phyloP scores from a whole-genome alignment of 2,797 vertebrate species.

The Schizopygopsis malacanthus region DNA sequence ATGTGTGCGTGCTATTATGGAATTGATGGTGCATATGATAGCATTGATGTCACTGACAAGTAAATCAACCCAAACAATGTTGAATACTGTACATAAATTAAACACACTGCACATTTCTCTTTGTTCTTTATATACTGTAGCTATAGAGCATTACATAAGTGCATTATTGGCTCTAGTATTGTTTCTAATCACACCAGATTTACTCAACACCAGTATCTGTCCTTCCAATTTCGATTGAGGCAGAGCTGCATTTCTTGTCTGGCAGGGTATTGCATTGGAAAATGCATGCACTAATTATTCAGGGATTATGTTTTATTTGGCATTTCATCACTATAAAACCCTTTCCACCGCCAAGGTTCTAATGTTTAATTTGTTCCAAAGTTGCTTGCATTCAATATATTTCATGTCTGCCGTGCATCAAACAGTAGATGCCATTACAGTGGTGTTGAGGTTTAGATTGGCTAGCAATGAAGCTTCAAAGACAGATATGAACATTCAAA shows the following conservation, averaged over 20 bases:
- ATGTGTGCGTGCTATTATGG: neutral
- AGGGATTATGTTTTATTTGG: constrained; percentile 15
- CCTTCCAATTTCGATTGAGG: neutral
- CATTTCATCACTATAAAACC: constrained; percentile 2
- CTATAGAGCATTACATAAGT: neutral
- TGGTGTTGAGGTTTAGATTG: constrained; percentile 57
- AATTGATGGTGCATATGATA: neutral
- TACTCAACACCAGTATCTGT: neutral
- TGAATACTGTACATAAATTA: constrained; percentile 4
- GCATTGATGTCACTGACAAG: neutral
- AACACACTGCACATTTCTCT: neutral
- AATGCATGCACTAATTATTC: constrained; percentile 11
- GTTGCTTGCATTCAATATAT: neutral
- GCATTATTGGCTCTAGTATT: neutral
- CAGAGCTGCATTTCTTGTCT: neutral
- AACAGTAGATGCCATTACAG: constrained; percentile 68
- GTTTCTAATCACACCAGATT: neutral
- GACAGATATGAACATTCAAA: constrained; percentile 71
- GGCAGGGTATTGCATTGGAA: neutral
- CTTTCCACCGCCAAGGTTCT: neutral
- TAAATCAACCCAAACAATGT: neutral
- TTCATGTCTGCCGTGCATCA: constrained; percentile 30
- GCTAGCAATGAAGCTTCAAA: constrained; percentile 67
- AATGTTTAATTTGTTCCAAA: neutral
- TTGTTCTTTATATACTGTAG: neutral